Percentiles rank a stretch among this genome's conserved stretches.
phyloP scores from a whole-genome alignment of 2,113 vertebrate species.

The Trinectes maculatus region DNA sequence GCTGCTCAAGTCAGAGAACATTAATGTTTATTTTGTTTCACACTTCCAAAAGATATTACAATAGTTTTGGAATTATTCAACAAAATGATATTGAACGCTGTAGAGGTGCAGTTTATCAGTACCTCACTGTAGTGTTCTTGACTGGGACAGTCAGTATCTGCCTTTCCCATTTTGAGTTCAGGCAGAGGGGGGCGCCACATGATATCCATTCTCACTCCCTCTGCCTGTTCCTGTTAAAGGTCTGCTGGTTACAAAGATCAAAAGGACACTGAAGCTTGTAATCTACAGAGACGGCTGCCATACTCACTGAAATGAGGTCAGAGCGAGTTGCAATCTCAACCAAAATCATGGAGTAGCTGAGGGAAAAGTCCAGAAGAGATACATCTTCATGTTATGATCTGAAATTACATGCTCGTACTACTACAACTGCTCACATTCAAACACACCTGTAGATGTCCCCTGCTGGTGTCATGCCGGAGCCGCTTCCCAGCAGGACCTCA shows the following conservation, averaged over 20 bases:
- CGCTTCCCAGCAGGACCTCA: constrained; percentile 75
- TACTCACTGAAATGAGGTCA: constrained; percentile 80
- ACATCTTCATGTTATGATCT: no score
- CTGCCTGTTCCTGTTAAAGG: constrained; percentile 68
- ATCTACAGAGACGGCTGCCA: constrained; percentile 29
- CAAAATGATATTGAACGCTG: neutral
- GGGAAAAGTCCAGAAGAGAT: constrained; percentile 1
- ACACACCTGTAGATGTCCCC: constrained; percentile 80
- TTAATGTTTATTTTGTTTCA: neutral
- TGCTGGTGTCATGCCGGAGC: constrained; percentile 57
- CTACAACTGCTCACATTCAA: neutral
- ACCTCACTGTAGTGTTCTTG: constrained; percentile 82
- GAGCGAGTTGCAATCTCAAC: constrained; percentile 81
- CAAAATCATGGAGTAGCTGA: constrained; percentile 83
- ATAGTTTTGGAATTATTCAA: neutral
- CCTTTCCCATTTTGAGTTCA: constrained; percentile 76
- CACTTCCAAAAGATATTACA: neutral
- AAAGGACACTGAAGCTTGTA: constrained; percentile 42
- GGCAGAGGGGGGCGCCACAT: constrained; percentile 78
- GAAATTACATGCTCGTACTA: no score
- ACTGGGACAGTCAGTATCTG: constrained; percentile 78
- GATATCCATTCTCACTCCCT: constrained; percentile 72
- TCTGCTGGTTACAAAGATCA: constrained; percentile 55
- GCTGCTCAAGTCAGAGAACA: constrained; percentile 54
- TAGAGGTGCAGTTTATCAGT: constrained; percentile 14